phyloP scores from a whole-genome alignment of 2,797 vertebrate species.

The Melanotaenia nigrans region DNA sequence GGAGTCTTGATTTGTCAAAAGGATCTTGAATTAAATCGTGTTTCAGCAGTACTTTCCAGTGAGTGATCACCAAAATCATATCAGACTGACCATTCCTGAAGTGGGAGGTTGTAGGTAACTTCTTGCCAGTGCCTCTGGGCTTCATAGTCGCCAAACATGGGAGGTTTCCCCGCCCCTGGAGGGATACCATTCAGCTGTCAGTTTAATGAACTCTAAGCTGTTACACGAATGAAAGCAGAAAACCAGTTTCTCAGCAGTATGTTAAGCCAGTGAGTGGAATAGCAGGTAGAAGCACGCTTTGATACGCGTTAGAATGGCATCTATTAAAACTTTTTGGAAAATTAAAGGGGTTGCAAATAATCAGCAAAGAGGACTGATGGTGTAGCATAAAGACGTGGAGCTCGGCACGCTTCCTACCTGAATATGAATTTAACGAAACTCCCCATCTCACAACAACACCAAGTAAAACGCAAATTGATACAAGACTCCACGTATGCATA shows the following conservation, averaged over 20 bases:
- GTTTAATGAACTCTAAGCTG: conserved; percentile 12
- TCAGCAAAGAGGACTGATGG: too few relatives aligned
- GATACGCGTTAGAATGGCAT: not conserved
- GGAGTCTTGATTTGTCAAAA: not conserved
- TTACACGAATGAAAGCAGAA: not conserved
- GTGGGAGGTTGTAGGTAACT: conserved; percentile 92
- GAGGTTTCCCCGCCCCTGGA: conserved; percentile 91
- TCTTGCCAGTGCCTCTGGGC: conserved; percentile 99
- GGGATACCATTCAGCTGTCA: conserved; percentile 37
- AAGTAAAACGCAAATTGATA: conserved; percentile 84
- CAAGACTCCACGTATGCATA: conserved; percentile 90
- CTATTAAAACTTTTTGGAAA: not conserved
- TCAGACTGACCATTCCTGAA: conserved; percentile 88
- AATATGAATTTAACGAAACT: conserved; percentile 94
- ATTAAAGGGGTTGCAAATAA: not conserved
- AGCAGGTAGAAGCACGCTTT: not conserved
- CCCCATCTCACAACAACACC: conserved; percentile 90
- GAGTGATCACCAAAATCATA: not conserved
- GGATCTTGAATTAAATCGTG: not conserved
- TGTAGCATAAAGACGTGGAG: conserved; percentile 3
- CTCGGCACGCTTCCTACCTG: conserved; percentile 81
- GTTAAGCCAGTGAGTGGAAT: not conserved
- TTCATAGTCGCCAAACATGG: conserved; percentile 99
- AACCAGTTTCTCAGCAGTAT: not conserved
- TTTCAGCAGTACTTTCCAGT: not conserved